phyloP scores from a whole-genome alignment of 30 jellyfish, hydroid and myxozoan species.

The Hydractinia echinata region DNA sequence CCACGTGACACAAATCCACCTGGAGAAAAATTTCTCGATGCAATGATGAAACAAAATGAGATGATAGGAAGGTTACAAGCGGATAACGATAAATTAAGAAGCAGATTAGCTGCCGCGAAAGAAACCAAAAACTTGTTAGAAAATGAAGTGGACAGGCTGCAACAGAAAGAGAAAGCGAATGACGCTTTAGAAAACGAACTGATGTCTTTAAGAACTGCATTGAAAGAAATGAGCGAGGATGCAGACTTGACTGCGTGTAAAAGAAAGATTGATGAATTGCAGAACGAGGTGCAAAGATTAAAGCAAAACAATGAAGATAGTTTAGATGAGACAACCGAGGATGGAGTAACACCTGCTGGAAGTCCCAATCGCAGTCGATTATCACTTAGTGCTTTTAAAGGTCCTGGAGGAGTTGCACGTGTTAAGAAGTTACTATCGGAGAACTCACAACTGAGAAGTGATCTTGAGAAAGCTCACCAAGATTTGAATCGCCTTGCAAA shows the following conservation, averaged over 20 bases:
- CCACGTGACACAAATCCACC: no score
- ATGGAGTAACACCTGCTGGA: slow-evolving; percentile 26
- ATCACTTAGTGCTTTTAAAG: neutral
- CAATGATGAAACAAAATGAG: slow-evolving; percentile 33
- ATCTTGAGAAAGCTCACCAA: slow-evolving; percentile 32
- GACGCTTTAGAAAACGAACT: slow-evolving; percentile 22
- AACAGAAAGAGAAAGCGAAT: slow-evolving; percentile 10
- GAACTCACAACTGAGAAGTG: slow-evolving; percentile 22
- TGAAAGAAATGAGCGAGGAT: slow-evolving; percentile 10
- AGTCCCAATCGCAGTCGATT: slow-evolving; percentile 28
- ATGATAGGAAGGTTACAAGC: slow-evolving; percentile 26
- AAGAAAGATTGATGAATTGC: slow-evolving; percentile 11
- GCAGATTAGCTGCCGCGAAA: neutral
- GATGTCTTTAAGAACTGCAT: neutral
- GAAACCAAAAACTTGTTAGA: slow-evolving; percentile 41
- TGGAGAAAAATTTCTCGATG: neutral
- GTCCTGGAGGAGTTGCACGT: slow-evolving; percentile 38
- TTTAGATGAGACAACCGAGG: no score
- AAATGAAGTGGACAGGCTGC: slow-evolving; percentile 33
- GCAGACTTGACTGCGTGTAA: neutral
- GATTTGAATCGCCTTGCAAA: slow-evolving; percentile 24
- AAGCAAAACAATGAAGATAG: neutral
- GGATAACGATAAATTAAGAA: slow-evolving; percentile 20
- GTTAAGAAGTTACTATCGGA: slow-evolving; percentile 25
- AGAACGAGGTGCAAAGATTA: slow-evolving; percentile 6